phyloP scores from a whole-genome alignment of 2,888 invertebrate genomes.

The Perdita meconis region DNA sequence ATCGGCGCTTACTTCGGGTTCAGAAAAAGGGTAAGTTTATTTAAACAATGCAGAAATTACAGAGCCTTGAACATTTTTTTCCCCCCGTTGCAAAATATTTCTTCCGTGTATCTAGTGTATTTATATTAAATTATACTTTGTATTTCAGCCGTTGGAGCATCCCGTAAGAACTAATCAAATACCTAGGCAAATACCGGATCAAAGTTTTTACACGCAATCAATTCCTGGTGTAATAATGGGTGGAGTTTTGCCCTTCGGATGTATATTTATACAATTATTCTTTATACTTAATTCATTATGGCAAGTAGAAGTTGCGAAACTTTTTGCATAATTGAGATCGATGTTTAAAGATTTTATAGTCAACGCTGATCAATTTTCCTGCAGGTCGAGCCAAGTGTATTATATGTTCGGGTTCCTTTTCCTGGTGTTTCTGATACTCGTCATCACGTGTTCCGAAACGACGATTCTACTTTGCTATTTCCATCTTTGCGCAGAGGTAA shows the following conservation, averaged over 20 bases:
- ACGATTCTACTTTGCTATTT: constrained; percentile 99
- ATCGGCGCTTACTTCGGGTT: constrained; percentile 99
- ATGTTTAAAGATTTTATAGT: neutral
- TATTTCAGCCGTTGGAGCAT: constrained; percentile 94
- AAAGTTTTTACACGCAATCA: constrained; percentile 98
- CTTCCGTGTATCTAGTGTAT: neutral
- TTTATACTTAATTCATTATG: constrained; percentile 99
- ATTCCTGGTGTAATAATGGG: constrained; percentile 99
- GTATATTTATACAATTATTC: constrained; percentile 99
- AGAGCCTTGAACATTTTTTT: neutral
- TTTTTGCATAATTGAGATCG: neutral
- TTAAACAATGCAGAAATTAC: neutral
- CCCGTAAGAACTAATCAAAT: constrained; percentile 99
- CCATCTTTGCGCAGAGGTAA: constrained; percentile 98
- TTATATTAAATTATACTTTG: neutral
- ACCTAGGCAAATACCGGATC: constrained; percentile 99
- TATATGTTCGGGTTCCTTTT: constrained; percentile 99
- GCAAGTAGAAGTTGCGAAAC: no score
- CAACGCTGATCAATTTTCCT: constrained; percentile 64
- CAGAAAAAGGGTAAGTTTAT: constrained; percentile 93
- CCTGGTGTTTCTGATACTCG: constrained; percentile 97
- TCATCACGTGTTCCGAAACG: constrained; percentile 99
- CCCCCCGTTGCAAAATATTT: neutral
- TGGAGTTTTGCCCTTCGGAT: constrained; percentile 98
- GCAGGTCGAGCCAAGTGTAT: constrained; percentile 95